Evolutionary conservation across 2,797 vertebrate species (phyloP).

Genomic region (Phoeniculus purpureus): DNA sequence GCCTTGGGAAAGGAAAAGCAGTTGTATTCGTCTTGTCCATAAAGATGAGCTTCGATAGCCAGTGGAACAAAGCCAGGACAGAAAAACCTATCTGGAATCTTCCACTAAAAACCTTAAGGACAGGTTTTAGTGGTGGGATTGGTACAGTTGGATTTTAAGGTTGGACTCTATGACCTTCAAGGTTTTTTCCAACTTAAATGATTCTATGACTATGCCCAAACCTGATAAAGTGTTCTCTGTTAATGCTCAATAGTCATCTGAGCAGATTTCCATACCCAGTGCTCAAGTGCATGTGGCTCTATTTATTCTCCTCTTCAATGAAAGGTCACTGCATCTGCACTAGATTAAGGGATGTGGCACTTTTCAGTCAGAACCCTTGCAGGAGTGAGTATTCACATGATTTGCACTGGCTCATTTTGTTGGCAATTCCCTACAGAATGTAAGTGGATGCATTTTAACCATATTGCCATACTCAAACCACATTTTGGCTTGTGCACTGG

Average conservation of each 20-base stretch:
- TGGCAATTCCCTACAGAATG: not conserved
- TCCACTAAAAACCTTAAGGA: too few species aligned
- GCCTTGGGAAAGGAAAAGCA: conserved; percentile 3
- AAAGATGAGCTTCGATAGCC: not conserved
- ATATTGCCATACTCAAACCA: not conserved
- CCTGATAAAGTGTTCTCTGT: not conserved
- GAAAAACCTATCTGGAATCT: not conserved
- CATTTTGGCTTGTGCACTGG: not conserved
- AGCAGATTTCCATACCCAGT: not conserved
- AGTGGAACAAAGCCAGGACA: not conserved
- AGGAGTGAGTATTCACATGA: not conserved
- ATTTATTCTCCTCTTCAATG: not conserved
- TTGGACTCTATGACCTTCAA: too few species aligned
- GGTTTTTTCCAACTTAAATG: too few species aligned
- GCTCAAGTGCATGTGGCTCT: not conserved
- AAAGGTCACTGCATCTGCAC: not conserved
- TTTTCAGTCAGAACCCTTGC: not conserved
- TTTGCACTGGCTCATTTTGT: not conserved
- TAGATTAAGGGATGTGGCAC: not conserved
- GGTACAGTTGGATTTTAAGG: too few species aligned
- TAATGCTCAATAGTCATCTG: not conserved
- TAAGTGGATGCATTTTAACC: not conserved
- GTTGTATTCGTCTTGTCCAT: not conserved
- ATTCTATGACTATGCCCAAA: not conserved
- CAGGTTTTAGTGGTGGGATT: too few species aligned